A percentile compares a stretch with the other conserved stretches of the same genome.
These are phyloP conservation scores for Tragelaphus scriptus DNA, from an alignment of 2,113 vertebrate genomes.

Conservation along the genomic window DNA sequence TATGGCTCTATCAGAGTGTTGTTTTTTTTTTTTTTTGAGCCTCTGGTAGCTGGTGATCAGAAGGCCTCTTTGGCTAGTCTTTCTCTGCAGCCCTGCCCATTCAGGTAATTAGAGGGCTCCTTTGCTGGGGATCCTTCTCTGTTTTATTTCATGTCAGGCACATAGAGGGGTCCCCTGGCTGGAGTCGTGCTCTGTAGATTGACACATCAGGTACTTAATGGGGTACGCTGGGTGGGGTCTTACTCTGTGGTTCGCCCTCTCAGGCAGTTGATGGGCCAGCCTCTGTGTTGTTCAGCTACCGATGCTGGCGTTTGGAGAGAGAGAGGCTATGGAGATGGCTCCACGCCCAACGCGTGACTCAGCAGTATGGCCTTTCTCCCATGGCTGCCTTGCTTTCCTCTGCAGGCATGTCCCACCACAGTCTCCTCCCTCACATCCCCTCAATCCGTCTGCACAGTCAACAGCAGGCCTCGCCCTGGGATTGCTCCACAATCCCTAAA, in stretches of 20 bases:
- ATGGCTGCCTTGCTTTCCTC: neutral
- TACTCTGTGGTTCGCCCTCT: neutral
- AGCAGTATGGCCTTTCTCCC: neutral
- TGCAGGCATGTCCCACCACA: neutral
- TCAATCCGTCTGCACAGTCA: neutral
- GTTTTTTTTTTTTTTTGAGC: neutral
- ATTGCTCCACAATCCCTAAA: neutral
- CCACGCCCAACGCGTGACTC: fast-evolving
- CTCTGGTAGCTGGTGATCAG: neutral
- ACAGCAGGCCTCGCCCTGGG: neutral
- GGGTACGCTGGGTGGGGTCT: neutral
- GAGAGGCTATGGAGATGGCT: neutral
- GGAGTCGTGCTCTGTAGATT: neutral
- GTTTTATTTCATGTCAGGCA: neutral
- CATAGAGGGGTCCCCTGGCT: neutral
- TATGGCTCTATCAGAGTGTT: neutral
- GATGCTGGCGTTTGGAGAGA: neutral
- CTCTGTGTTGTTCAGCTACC: neutral
- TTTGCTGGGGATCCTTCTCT: neutral
- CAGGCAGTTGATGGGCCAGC: neutral
- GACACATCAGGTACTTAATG: neutral
- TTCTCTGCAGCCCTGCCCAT: neutral
- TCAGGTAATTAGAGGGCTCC: neutral
- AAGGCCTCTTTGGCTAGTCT: neutral
- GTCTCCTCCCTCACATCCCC: neutral